Conservation (phyloP, 2,113 vertebrate genomes). For the Dendropsophus ebraccatus region DNA sequence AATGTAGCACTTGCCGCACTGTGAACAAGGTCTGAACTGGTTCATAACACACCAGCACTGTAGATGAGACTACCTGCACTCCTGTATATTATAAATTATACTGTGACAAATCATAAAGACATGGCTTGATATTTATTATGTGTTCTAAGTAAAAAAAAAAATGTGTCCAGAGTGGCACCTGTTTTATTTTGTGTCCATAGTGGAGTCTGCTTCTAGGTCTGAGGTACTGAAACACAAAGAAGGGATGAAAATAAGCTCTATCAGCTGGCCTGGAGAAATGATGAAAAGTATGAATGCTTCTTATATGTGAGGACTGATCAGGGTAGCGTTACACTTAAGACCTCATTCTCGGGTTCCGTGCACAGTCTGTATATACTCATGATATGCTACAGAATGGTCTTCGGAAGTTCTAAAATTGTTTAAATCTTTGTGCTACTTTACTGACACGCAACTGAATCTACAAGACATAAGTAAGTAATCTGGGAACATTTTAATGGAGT, state of each 20-base stretch:
- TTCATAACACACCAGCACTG: background rate
- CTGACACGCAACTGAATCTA: too few species aligned
- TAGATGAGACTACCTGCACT: background rate
- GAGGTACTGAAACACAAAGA: background rate
- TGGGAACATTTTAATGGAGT: too few species aligned
- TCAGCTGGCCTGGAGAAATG: too few species aligned
- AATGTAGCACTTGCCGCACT: conserved; percentile 15
- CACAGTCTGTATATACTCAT: too few species aligned
- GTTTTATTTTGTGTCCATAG: background rate
- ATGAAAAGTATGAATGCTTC: too few species aligned
- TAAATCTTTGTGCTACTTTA: too few species aligned
- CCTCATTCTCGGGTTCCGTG: too few species aligned
- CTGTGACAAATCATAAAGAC: background rate
- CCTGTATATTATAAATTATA: background rate
- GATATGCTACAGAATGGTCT: too few species aligned
- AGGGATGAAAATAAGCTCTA: background rate
- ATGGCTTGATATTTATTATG: background rate
- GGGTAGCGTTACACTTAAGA: too few species aligned
- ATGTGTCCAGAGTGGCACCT: background rate
- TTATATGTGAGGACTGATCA: too few species aligned
- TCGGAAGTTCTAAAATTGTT: too few species aligned
- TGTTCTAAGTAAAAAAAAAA: background rate
- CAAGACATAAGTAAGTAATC: too few species aligned
- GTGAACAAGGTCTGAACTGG: background rate
- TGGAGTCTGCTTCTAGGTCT: background rate